Conservation (phyloP, 2,797 vertebrate species). For the Sebastes taczanowskii region DNA sequence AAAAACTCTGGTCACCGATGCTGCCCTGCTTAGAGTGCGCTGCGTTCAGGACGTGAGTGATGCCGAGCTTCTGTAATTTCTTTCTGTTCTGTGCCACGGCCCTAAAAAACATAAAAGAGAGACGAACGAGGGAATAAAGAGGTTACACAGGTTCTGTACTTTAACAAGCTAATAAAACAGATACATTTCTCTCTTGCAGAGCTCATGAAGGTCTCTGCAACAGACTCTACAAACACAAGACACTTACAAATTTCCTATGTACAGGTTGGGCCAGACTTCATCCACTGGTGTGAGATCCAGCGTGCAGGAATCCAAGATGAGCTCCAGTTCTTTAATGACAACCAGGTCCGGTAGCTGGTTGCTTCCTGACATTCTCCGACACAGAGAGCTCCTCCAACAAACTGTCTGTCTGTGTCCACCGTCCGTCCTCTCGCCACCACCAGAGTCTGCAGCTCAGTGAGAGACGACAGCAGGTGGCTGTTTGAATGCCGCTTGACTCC, state of each 20-base stretch:
- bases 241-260: slow-evolving; percentile 87
- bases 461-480: slow-evolving; percentile 79
- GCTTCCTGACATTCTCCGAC: slow-evolving; percentile 76
- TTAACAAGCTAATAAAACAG: neutral
- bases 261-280: slow-evolving; percentile 86
- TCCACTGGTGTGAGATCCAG: slow-evolving; percentile 82
- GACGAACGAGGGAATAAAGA: neutral
- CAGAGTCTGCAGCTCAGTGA: slow-evolving; percentile 49
- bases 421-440: slow-evolving; percentile 13
- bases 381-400: slow-evolving; percentile 32
- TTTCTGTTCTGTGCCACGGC: slow-evolving; percentile 77
- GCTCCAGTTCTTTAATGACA: slow-evolving; percentile 82
- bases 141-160: neutral
- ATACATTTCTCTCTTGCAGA: neutral
- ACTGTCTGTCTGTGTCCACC: slow-evolving; percentile 10
- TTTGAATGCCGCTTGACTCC: slow-evolving; percentile 55
- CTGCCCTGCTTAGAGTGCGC: slow-evolving; percentile 89
- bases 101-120: slow-evolving; percentile 51
- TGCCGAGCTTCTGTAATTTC: slow-evolving; percentile 82
- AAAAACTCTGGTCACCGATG: slow-evolving; percentile 85
- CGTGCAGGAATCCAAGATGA: slow-evolving; percentile 84
- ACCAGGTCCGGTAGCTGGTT: slow-evolving; percentile 59
- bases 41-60: slow-evolving; percentile 87
- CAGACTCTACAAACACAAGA: slow-evolving; percentile 3
- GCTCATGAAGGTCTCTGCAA: neutral